Conservation (phyloP, 2,113 vertebrate species). For the Dicerorhinus sumatrensis region DNA sequence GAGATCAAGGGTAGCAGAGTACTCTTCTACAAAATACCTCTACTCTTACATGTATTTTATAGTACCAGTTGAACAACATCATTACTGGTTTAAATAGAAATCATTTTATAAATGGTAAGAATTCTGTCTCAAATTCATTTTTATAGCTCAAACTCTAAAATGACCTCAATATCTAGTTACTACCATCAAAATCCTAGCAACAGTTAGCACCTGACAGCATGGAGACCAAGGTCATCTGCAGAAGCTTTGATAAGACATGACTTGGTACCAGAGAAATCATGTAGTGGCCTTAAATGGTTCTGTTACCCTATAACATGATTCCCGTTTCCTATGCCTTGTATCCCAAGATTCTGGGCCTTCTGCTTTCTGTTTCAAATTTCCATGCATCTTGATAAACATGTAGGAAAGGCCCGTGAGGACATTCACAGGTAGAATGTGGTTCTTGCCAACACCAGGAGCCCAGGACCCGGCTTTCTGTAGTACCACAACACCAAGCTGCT, state of each 20-base stretch:
- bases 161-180: background rate
- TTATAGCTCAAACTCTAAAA: constrained; percentile 5
- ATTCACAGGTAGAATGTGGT: background rate
- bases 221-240: background rate
- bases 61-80: background rate
- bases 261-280: background rate
- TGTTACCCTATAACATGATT: background rate
- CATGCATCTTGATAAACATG: background rate
- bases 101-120: background rate
- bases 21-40: background rate
- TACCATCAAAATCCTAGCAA: background rate
- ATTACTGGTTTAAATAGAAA: constrained; percentile 1
- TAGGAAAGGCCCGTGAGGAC: background rate
- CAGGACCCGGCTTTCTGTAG: background rate
- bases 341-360: background rate
- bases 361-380: background rate
- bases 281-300: background rate
- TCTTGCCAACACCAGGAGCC: background rate
- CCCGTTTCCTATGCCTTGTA: background rate
- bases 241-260: background rate
- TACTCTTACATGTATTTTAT: background rate
- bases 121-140: constrained; percentile 16
- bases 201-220: background rate
- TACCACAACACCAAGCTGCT: background rate
- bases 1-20: background rate